Evolutionary conservation across 2,797 vertebrate genomes (phyloP), one percentile per base, ranked within the genome.

Genomic region (Acanthornis magna): DNA sequence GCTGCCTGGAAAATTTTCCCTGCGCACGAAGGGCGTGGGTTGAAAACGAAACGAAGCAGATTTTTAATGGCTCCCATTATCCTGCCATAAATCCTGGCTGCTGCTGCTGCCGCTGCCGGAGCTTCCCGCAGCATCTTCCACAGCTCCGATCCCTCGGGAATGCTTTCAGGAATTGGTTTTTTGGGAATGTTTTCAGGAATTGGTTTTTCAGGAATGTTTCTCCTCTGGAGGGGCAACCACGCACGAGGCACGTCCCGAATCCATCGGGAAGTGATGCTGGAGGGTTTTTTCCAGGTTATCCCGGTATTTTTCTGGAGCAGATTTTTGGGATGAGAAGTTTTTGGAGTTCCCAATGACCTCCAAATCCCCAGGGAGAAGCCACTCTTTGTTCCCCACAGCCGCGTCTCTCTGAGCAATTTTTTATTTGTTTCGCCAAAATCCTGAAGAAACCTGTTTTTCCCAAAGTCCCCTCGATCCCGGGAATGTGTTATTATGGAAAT

Each of bases 401-500:
- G 91, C 45, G 12, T 50, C 91, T 89, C 8, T 5, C 45, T 2
- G 53, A 58, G 91, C 68, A 17, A 11, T 66, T 72, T 88, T 77
- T 90, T 80, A 74, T 95, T 97, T 60, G 84, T 88, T 91, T 79
- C 91, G 88, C 70, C 84, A 51, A 94, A 94, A 91, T 85, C 95
- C 96, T 92, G 96, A 97, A 96, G 96, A 97, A 97, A 95, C 95
- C 96, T 96, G 93, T 93, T 97, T 97, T 97, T 97, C 96, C 70
- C 93, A 95, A 96, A 93, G 96, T 92, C 93, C 94, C 96, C 95
- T 91, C 95, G 89, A 97, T 95, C 88, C 91, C 97, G 95, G 84
- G 97, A 97, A 96, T 96, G 94, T 97, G 97, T 98, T 96, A 98
- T 98, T 98, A 98, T 97, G 97, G 94, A 98, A 98, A 98, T 98